Percentiles rank a stretch among this genome's conserved stretches.
phyloP scores from a whole-genome alignment of 30 jellyfish, hydroid and myxozoan species.

The Mastigias papua region DNA sequence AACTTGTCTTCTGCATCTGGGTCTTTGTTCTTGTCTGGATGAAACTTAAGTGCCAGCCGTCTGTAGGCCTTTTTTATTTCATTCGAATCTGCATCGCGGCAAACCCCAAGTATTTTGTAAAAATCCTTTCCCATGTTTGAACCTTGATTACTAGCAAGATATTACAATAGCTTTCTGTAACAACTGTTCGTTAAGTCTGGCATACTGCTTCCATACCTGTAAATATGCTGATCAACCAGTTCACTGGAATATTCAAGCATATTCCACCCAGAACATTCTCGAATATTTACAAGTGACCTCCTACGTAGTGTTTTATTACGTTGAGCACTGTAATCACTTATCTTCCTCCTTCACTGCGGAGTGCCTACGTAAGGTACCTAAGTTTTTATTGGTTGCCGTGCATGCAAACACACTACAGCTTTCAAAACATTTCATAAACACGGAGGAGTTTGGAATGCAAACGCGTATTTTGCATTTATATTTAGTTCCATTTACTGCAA shows the following conservation, averaged over 20 bases:
- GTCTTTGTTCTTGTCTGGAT: slow-evolving; percentile 93
- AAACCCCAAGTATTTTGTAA: slow-evolving; percentile 86
- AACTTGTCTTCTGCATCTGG: slow-evolving; percentile 97
- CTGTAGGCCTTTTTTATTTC: slow-evolving; percentile 97
- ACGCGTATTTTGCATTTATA: no score
- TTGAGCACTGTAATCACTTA: no score
- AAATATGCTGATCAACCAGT: neutral
- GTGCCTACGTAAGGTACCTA: no score
- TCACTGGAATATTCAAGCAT: neutral
- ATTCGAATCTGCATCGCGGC: slow-evolving; percentile 78
- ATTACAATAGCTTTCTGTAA: neutral
- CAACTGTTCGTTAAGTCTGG: neutral
- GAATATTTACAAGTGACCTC: neutral
- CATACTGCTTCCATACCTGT: neutral
- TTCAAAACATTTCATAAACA: no score
- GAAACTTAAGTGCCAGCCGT: slow-evolving; percentile 91
- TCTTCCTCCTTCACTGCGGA: neutral
- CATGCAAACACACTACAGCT: no score
- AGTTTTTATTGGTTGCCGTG: no score
- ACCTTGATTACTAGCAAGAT: no score
- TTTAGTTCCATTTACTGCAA: no score
- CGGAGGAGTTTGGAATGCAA: no score
- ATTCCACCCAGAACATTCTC: neutral
- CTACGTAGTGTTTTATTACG: neutral
- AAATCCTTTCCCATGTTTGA: slow-evolving; percentile 90